Evolutionary conservation across 2,797 vertebrate species (phyloP).

Genomic region (Acanthurus leucopareius): DNA sequence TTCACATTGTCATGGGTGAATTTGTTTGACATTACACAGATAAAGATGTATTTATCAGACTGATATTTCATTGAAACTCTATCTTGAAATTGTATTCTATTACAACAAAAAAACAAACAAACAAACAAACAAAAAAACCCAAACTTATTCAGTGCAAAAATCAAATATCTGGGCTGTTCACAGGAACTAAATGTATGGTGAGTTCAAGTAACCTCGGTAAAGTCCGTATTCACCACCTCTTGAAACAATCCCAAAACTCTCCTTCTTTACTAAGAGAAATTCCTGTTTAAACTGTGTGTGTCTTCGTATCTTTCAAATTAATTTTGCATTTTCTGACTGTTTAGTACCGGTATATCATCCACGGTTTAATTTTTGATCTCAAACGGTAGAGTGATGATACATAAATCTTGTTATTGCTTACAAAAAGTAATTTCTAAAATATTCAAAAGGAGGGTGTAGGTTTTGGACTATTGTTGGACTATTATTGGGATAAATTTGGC

Average conservation of each 20-base stretch:
- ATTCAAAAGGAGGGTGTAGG: no score
- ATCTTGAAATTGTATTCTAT: neutral
- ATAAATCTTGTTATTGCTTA: neutral
- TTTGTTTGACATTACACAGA: neutral
- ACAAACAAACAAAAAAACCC: no score
- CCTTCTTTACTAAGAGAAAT: accelerated
- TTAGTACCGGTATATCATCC: no score
- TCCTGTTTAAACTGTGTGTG: neutral
- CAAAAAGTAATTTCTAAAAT: neutral
- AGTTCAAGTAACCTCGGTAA: conserved; percentile 20
- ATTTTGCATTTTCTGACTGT: neutral
- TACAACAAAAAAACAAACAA: no score
- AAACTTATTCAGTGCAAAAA: no score
- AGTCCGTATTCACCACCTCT: accelerated
- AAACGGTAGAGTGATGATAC: no score
- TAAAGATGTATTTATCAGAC: no score
- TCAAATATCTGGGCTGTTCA: neutral
- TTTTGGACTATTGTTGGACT: no score
- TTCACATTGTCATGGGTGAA: neutral
- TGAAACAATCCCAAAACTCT: neutral
- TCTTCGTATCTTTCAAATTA: neutral
- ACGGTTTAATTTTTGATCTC: no score
- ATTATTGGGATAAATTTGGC: neutral
- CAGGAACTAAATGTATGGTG: conserved; percentile 30
- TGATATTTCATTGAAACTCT: neutral